phyloP scores from a whole-genome alignment of 2,797 vertebrate species.

The Cryptoblepharus egeriae region DNA sequence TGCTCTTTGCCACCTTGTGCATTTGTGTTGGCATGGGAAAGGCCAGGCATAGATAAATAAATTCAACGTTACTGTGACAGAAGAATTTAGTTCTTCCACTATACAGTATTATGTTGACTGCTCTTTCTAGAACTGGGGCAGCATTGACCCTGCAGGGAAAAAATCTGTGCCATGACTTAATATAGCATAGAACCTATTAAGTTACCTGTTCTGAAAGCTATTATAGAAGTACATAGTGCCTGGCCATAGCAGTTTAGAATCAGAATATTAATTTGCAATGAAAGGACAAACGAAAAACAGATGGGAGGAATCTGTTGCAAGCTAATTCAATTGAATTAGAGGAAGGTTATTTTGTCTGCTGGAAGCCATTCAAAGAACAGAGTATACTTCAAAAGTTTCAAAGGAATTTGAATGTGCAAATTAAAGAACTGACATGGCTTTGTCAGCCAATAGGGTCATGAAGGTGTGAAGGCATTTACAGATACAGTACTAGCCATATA shows the following conservation, averaged over 20 bases:
- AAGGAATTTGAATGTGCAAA: not conserved
- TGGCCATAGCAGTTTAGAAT: not conserved
- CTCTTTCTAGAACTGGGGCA: not conserved
- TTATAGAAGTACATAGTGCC: not conserved
- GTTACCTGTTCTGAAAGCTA: not conserved
- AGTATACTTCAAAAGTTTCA: too few species aligned
- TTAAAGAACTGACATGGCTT: not conserved
- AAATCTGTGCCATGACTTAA: too few species aligned
- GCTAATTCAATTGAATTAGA: not conserved
- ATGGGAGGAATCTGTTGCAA: not conserved
- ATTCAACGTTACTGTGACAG: not conserved
- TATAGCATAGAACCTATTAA: not conserved
- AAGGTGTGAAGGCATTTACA: too few species aligned
- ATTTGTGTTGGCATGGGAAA: too few species aligned
- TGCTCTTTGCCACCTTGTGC: too few species aligned
- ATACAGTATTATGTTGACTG: not conserved
- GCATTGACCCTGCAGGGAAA: not conserved
- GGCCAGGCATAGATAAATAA: too few species aligned
- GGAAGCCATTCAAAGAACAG: not conserved
- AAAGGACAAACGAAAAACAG: not conserved
- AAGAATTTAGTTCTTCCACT: not conserved
- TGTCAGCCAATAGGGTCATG: too few species aligned
- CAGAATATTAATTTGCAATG: not conserved
- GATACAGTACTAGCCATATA: too few species aligned
- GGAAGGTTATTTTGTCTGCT: not conserved